Conservation (phyloP, 2,888 invertebrate species). For the Parasteatoda lunata region DNA sequence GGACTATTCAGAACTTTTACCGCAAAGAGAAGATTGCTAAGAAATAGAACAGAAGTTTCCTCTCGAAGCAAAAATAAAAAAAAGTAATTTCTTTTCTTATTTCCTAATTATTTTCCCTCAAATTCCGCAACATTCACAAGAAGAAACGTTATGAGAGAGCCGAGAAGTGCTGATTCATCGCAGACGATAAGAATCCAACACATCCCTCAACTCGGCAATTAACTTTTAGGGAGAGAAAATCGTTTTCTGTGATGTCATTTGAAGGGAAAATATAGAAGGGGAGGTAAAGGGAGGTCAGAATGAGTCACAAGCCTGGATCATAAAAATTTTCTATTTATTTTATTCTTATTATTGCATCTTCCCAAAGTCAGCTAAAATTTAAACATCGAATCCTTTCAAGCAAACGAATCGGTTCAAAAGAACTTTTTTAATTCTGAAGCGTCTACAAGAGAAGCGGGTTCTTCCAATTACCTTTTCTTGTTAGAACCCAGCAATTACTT, state of each 20-base stretch:
- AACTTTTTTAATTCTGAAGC: no score
- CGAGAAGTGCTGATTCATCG: slow-evolving; percentile 24
- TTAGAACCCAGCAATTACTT: no score
- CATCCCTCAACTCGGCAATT: slow-evolving; percentile 34
- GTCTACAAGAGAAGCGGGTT: no score
- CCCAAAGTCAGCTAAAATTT: neutral
- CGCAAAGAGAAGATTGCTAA: no score
- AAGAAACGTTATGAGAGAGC: neutral
- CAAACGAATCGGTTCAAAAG: neutral
- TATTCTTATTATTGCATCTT: neutral
- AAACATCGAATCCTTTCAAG: neutral
- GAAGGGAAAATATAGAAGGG: neutral
- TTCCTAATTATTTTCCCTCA: slow-evolving; percentile 16
- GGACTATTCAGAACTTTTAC: no score
- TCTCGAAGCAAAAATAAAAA: no score
- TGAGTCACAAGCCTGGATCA: slow-evolving; percentile 20
- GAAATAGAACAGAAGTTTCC: no score
- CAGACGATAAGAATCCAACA: slow-evolving; percentile 17
- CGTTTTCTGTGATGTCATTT: slow-evolving; percentile 33
- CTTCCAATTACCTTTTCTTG: no score
- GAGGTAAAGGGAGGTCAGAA: neutral
- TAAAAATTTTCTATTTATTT: no score
- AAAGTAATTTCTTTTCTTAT: neutral
- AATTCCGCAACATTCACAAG: slow-evolving; percentile 23
- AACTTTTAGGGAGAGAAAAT: slow-evolving; percentile 14